These are phyloP conservation scores for Sogatella furcifera DNA, from an alignment of 1,140 invertebrate genomes.

Conservation along the genomic window DNA sequence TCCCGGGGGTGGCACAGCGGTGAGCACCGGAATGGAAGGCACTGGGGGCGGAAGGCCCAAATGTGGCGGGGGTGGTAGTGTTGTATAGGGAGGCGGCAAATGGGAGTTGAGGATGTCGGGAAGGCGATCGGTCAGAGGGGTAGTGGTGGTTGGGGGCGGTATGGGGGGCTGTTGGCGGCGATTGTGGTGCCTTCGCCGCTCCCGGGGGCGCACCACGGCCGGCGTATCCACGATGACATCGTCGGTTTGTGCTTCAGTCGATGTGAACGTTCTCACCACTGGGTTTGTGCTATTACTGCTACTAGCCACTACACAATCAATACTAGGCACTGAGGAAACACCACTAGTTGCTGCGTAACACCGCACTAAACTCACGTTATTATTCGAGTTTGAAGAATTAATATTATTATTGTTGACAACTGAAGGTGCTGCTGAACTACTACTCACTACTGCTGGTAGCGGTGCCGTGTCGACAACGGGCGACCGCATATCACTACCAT, in stretches of 20 bases:
- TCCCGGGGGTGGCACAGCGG: constrained; percentile 7
- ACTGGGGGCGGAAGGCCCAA: constrained; percentile 20
- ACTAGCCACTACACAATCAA: constrained; percentile 12
- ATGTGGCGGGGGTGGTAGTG: constrained; percentile 32
- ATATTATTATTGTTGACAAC: neutral
- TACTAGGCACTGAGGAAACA: constrained; percentile 18
- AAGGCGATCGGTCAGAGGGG: constrained; percentile 26
- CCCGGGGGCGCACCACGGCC: constrained; percentile 16
- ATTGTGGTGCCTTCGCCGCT: constrained; percentile 16
- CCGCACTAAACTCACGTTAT: constrained; percentile 14
- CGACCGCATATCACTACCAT: constrained; percentile 6
- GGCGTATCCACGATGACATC: constrained; percentile 18
- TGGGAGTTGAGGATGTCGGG: constrained; percentile 41
- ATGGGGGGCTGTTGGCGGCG: neutral
- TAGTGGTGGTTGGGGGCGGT: constrained; percentile 6
- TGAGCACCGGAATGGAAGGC: constrained; percentile 6
- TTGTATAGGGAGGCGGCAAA: constrained; percentile 36
- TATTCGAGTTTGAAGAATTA: neutral
- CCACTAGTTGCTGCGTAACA: constrained; percentile 12
- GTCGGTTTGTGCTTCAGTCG: constrained; percentile 32
- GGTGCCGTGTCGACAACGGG: neutral
- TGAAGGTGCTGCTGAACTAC: neutral
- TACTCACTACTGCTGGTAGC: constrained; percentile 1
- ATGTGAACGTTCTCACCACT: constrained; percentile 25
- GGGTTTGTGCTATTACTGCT: constrained; percentile 10